phyloP scores from a whole-genome alignment of 2,113 vertebrate species.

The Oryzias javanicus region DNA sequence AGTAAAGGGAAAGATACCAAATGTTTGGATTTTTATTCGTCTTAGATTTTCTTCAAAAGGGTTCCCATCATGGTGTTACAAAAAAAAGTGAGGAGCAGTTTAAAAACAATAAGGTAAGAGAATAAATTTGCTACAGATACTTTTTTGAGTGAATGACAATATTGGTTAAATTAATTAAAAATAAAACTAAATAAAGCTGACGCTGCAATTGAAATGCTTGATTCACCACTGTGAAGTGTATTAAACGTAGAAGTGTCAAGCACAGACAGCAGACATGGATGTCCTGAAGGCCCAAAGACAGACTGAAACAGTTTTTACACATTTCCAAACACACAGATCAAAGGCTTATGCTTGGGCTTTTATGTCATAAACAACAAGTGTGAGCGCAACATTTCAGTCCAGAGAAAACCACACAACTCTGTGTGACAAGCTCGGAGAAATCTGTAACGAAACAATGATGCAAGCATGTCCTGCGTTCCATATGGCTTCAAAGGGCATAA shows the following conservation, averaged over 20 bases:
- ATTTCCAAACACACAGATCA: slow-evolving; percentile 70
- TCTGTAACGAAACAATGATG: slow-evolving; percentile 60
- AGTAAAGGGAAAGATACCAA: too few relatives aligned
- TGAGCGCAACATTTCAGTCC: slow-evolving; percentile 56
- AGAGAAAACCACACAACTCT: slow-evolving; percentile 57
- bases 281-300: slow-evolving; percentile 58
- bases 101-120: too few relatives aligned
- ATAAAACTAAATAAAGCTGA: too few relatives aligned
- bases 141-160: too few relatives aligned
- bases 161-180: too few relatives aligned
- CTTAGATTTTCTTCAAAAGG: too few relatives aligned
- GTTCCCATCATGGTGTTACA: too few relatives aligned
- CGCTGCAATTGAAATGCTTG: too few relatives aligned
- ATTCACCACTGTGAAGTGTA: too few relatives aligned
- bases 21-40: too few relatives aligned
- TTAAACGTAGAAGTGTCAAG: background rate
- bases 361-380: slow-evolving; percentile 64
- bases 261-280: slow-evolving; percentile 35
- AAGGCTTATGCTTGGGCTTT: slow-evolving; percentile 60
- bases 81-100: too few relatives aligned
- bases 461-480: slow-evolving; percentile 48
- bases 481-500: slow-evolving; percentile 43
- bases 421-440: slow-evolving; percentile 56
- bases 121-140: too few relatives aligned
- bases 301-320: slow-evolving; percentile 62